Conservation (phyloP, 1,140 invertebrate genomes). For the Anadara kagoshimensis region DNA sequence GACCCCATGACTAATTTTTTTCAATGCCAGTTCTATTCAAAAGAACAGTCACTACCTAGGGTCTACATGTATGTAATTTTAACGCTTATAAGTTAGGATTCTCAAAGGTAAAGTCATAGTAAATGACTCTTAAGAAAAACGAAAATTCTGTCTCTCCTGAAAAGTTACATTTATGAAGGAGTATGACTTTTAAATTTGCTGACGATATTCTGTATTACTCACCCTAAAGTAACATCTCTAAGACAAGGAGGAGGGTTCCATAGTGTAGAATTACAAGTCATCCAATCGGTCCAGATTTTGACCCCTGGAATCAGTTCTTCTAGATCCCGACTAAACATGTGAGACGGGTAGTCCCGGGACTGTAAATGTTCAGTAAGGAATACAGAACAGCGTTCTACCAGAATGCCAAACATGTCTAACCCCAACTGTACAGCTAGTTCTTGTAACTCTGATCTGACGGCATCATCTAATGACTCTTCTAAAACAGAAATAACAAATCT, state of each 20-base stretch:
- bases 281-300: conserved; percentile 93
- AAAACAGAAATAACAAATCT: not conserved
- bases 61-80: too few species aligned
- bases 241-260: conserved; percentile 91
- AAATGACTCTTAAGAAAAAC: too few species aligned
- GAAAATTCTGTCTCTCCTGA: too few species aligned
- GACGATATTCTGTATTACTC: too few species aligned
- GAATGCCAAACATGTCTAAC: conserved; percentile 88
- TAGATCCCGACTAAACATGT: conserved; percentile 78
- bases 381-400: conserved; percentile 83
- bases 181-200: too few species aligned
- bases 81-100: too few species aligned
- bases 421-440: conserved; percentile 90
- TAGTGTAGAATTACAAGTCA: conserved; percentile 86
- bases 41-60: too few species aligned
- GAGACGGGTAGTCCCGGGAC: conserved; percentile 52
- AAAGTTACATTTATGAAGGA: too few species aligned
- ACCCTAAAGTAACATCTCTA: conserved; percentile 87
- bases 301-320: conserved; percentile 85
- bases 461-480: conserved; percentile 64
- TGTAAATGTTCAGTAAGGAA: conserved; percentile 79
- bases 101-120: too few species aligned
- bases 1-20: too few species aligned
- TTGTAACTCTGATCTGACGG: conserved; percentile 84
- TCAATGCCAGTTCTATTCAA: too few species aligned